A percentile compares a stretch with the other conserved stretches of the same genome.
These are phyloP conservation scores for Sebastiscus albofasciatus DNA, from an alignment of 2,797 vertebrate genomes.

Conservation along the genomic window DNA sequence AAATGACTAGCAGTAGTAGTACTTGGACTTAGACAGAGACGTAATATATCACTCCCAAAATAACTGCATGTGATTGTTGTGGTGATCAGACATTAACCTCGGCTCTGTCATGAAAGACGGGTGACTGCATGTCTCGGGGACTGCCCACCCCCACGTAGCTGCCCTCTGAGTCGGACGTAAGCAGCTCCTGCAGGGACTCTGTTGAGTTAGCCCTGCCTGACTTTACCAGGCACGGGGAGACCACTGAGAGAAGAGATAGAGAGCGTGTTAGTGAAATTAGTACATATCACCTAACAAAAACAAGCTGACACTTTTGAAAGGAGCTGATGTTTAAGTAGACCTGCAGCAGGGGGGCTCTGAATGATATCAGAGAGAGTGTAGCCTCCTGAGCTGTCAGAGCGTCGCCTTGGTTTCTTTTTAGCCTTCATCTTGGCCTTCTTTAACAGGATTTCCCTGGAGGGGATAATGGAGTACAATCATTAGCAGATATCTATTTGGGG, in stretches of 20 bases:
- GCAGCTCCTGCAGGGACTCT: slow-evolving; percentile 94
- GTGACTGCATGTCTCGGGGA: slow-evolving; percentile 92
- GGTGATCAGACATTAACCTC: slow-evolving; percentile 77
- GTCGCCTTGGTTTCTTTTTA: slow-evolving; percentile 93
- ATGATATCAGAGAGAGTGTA: slow-evolving; percentile 96
- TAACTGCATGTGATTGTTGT: background rate
- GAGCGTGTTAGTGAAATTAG: background rate
- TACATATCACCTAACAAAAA: background rate
- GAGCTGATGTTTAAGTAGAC: slow-evolving; percentile 65
- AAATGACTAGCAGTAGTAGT: too few species aligned
- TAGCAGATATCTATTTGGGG: background rate
- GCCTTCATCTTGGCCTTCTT: slow-evolving; percentile 94
- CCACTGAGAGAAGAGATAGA: slow-evolving; percentile 42
- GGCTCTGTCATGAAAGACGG: slow-evolving; percentile 86
- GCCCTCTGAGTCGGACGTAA: slow-evolving; percentile 97
- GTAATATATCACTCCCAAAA: background rate
- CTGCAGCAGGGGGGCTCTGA: slow-evolving; percentile 90
- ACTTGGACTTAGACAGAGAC: background rate
- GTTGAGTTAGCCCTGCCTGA: slow-evolving; percentile 88
- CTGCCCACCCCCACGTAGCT: slow-evolving; percentile 91
- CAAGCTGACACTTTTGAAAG: background rate
- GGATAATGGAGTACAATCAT: slow-evolving; percentile 8
- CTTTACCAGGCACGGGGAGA: slow-evolving; percentile 81
- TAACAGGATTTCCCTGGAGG: slow-evolving; percentile 86
- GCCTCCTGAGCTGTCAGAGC: slow-evolving; percentile 95